Conservation (phyloP, 92 coral and sea anemone genomes). For the Nematostella vectensis region DNA sequence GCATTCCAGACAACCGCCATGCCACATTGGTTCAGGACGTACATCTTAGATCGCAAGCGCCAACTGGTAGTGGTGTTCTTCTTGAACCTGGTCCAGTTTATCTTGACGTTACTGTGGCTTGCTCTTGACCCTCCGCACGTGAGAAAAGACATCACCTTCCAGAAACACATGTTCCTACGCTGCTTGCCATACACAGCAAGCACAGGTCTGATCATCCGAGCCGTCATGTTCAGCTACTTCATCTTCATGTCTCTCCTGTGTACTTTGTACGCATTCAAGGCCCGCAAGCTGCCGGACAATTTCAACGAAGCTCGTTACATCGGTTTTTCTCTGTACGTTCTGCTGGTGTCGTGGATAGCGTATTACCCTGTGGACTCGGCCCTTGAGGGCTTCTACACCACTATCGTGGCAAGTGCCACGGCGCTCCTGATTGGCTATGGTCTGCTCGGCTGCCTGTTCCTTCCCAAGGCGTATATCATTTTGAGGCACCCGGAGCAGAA, state of each 20-base stretch:
- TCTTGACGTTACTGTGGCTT: slow-evolving; percentile 24
- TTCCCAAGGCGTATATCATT: slow-evolving; percentile 32
- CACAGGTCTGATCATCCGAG: slow-evolving; percentile 14
- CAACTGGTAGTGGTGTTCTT: slow-evolving; percentile 8
- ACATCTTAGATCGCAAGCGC: slow-evolving; percentile 10
- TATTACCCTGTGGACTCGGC: slow-evolving; percentile 39
- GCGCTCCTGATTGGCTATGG: slow-evolving; percentile 33
- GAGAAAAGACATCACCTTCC: slow-evolving; percentile 9
- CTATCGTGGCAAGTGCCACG: slow-evolving; percentile 33
- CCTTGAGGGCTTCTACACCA: slow-evolving; percentile 33
- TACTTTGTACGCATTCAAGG: slow-evolving; percentile 44
- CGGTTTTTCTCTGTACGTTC: slow-evolving; percentile 44
- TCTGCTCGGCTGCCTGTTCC: slow-evolving; percentile 31
- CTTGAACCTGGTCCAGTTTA: slow-evolving; percentile 6
- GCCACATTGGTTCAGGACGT: slow-evolving; percentile 16
- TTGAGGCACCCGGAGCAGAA: slow-evolving; percentile 30
- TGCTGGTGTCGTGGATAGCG: slow-evolving; percentile 29
- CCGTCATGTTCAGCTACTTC: slow-evolving; percentile 18
- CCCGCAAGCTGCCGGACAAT: slow-evolving; percentile 33
- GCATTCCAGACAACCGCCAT: slow-evolving; percentile 22
- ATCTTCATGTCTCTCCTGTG: slow-evolving; percentile 27
- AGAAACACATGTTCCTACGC: slow-evolving; percentile 25
- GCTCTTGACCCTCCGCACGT: slow-evolving; percentile 30
- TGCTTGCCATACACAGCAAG: slow-evolving; percentile 20
- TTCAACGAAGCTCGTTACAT: slow-evolving; percentile 40